Evolutionary conservation across 2,888 invertebrate genomes (phyloP).

Genomic region (Mayetiola destructor): DNA sequence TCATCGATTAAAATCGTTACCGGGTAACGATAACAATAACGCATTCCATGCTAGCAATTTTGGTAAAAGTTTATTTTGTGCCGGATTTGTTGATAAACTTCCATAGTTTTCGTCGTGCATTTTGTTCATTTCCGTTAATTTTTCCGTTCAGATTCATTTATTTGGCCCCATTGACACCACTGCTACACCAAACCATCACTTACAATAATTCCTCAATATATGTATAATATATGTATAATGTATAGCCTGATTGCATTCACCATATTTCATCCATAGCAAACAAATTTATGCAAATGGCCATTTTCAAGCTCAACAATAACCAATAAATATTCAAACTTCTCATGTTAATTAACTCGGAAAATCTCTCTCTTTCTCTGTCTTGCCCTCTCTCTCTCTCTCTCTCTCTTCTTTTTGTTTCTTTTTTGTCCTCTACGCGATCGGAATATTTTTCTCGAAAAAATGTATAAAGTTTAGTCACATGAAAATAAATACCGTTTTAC

Average conservation of each 20-base stretch:
- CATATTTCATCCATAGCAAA: not conserved
- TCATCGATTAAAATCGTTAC: not conserved
- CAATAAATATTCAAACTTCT: constrained; percentile 11
- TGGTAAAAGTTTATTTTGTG: constrained; percentile 1
- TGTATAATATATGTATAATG: too few species aligned
- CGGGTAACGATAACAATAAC: too few species aligned
- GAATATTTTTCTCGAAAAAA: too few species aligned
- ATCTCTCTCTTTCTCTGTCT: constrained; percentile 1
- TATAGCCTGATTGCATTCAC: not conserved
- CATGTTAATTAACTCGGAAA: constrained; percentile 10
- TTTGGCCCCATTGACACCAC: not conserved
- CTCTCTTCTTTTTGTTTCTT: too few species aligned
- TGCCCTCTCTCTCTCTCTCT: not conserved
- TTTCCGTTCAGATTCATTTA: constrained; percentile 5
- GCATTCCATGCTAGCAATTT: too few species aligned
- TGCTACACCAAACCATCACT: too few species aligned
- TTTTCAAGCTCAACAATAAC: too few species aligned
- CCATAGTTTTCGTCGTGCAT: not conserved
- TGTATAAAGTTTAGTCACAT: too few species aligned
- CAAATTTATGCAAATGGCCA: not conserved
- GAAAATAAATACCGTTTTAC: too few species aligned
- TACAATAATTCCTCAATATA: too few species aligned
- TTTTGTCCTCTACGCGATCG: too few species aligned
- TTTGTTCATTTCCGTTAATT: constrained; percentile 12
- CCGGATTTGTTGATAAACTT: constrained; percentile 12